Evolutionary conservation across 37 sponge, comb jelly and placozoan species (phyloP).

Genomic region (Hexactinellida sp.): DNA sequence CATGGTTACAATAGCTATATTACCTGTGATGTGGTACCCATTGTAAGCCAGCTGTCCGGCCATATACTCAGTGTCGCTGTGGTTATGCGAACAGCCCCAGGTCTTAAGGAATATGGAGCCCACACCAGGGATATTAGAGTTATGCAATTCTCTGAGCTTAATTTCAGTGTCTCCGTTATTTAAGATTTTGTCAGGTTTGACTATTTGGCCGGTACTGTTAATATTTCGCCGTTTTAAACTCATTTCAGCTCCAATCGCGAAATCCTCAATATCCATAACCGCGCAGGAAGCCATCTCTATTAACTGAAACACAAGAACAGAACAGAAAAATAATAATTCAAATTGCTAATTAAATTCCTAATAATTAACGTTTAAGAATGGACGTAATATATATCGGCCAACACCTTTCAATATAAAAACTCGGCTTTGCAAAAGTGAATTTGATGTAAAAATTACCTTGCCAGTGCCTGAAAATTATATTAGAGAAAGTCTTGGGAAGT

Average conservation of each 20-base stretch:
- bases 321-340: not conserved
- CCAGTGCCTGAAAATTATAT: too few species aligned
- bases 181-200: not conserved
- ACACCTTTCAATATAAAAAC: too few species aligned
- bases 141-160: not conserved
- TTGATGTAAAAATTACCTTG: too few species aligned
- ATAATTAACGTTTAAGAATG: too few species aligned
- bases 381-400: too few species aligned
- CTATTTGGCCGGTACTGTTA: too few species aligned
- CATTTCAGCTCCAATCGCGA: not conserved
- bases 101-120: constrained; percentile 73
- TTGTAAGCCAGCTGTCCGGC: constrained; percentile 66
- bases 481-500: too few species aligned
- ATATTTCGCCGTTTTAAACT: not conserved
- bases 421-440: too few species aligned
- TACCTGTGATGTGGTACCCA: constrained; percentile 75
- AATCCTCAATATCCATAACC: constrained; percentile 23
- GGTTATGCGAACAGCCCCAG: constrained; percentile 97
- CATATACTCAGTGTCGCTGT: constrained; percentile 95
- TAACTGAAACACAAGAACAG: not conserved
- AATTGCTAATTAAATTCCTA: too few species aligned
- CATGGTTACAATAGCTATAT: too few species aligned
- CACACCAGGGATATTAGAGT: constrained; percentile 48
- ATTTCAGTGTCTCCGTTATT: not conserved
- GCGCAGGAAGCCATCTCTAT: not conserved